A percentile compares a stretch with the other conserved stretches of the same genome.
Evolutionary conservation across 1,140 invertebrate genomes (phyloP).

Genomic region (Solen grandis): DNA sequence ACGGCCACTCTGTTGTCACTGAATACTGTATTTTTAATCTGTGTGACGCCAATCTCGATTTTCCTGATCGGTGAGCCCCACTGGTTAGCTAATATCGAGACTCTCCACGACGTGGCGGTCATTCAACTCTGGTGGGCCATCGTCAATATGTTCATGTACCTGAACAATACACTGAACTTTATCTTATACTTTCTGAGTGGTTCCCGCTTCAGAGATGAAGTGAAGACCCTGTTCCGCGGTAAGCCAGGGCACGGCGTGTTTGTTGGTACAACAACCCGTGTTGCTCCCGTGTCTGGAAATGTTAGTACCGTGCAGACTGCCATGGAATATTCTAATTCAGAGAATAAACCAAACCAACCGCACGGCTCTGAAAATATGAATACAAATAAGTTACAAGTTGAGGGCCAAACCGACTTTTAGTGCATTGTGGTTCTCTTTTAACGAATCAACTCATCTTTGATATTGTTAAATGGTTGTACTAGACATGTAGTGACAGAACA

Average conservation of each 20-base stretch:
- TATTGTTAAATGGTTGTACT: too few relatives aligned
- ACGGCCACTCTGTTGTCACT: conserved; percentile 28
- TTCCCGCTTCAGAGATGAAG: conserved; percentile 38
- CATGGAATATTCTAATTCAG: too few relatives aligned
- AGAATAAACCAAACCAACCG: too few relatives aligned
- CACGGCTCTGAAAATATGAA: too few relatives aligned
- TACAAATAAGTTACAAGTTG: too few relatives aligned
- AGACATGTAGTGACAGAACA: too few relatives aligned
- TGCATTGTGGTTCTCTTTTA: too few relatives aligned
- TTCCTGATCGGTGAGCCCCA: conserved; percentile 25
- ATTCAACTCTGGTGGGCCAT: conserved; percentile 40
- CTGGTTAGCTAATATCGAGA: conserved; percentile 5
- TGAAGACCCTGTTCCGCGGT: conserved; percentile 28
- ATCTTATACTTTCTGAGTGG: conserved; percentile 44
- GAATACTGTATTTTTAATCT: conserved; percentile 40
- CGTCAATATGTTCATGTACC: conserved; percentile 52
- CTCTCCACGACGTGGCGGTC: neutral
- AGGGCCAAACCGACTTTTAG: too few relatives aligned
- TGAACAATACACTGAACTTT: conserved; percentile 42
- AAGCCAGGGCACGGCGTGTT: neutral
- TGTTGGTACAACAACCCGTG: neutral
- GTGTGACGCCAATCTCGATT: conserved; percentile 52
- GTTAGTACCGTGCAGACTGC: too few relatives aligned
- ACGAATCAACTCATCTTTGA: too few relatives aligned
- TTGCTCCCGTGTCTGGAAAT: too few relatives aligned